These are phyloP conservation scores for Cheilosia soror DNA, from an alignment of 2,888 invertebrate genomes.

Conservation along the genomic window DNA sequence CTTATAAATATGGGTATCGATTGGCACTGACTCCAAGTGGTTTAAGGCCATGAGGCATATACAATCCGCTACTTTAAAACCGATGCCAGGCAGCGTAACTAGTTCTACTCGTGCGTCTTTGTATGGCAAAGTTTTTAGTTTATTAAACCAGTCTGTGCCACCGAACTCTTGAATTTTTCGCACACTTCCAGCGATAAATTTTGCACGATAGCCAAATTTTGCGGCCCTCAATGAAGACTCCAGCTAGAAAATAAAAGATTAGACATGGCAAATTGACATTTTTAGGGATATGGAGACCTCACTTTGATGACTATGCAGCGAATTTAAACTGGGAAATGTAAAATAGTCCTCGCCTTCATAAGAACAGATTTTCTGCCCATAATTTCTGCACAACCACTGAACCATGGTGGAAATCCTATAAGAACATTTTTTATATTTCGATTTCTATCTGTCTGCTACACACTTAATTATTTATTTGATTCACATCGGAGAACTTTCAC, in stretches of 20 bases:
- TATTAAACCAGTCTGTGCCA: conserved; percentile 89
- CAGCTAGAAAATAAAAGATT: conserved; percentile 83
- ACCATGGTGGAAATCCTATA: conserved; percentile 95
- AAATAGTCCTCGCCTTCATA: conserved; percentile 89
- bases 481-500: background rate
- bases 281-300: conserved; percentile 78
- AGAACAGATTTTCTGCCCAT: conserved; percentile 90
- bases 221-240: conserved; percentile 89
- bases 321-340: conserved; percentile 91
- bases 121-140: conserved; percentile 88
- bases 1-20: conserved; percentile 98
- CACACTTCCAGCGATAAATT: conserved; percentile 92
- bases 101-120: conserved; percentile 89
- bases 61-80: conserved; percentile 99
- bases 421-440: conserved; percentile 33
- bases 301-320: conserved; percentile 84
- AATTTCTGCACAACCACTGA: conserved; percentile 92
- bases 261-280: background rate
- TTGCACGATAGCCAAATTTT: conserved; percentile 95
- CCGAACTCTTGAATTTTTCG: conserved; percentile 88
- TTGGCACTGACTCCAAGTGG: conserved; percentile 94
- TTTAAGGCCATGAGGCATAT: conserved; percentile 98
- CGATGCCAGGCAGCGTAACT: conserved; percentile 93
- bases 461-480: background rate
- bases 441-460: background rate